phyloP scores from a whole-genome alignment of 2,888 invertebrate species.

The Stenichneumon culpator region DNA sequence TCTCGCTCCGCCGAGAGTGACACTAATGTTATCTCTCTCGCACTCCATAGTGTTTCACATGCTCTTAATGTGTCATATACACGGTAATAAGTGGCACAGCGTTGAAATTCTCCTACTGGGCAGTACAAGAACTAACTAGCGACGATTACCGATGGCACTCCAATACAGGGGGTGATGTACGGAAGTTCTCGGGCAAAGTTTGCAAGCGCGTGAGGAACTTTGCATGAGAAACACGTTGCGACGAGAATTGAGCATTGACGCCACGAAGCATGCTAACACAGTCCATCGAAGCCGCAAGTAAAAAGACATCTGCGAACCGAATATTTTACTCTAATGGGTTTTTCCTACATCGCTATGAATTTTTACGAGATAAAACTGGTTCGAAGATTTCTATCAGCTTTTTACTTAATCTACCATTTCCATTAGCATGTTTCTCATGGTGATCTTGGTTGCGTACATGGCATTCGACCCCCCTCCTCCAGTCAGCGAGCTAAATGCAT shows the following conservation, averaged over 20 bases:
- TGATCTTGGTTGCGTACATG: too few species aligned
- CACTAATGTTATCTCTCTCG: too few species aligned
- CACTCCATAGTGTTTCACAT: too few species aligned
- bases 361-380: neutral
- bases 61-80: too few species aligned
- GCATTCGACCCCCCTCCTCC: too few species aligned
- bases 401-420: neutral
- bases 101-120: neutral
- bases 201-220: conserved; percentile 1
- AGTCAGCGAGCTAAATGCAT: too few species aligned
- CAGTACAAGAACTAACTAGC: neutral
- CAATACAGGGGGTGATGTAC: too few species aligned
- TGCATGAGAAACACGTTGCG: conserved; percentile 31
- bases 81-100: neutral
- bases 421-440: too few species aligned
- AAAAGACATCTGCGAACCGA: neutral
- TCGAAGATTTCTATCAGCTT: neutral
- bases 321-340: neutral
- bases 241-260: neutral
- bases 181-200: neutral
- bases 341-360: neutral
- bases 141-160: neutral
- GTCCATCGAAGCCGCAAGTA: neutral
- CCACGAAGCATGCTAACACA: conserved; percentile 2
- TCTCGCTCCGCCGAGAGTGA: too few species aligned